Conservation (phyloP, 1,140 invertebrate genomes). For the Lordiphosa stackelbergi region DNA sequence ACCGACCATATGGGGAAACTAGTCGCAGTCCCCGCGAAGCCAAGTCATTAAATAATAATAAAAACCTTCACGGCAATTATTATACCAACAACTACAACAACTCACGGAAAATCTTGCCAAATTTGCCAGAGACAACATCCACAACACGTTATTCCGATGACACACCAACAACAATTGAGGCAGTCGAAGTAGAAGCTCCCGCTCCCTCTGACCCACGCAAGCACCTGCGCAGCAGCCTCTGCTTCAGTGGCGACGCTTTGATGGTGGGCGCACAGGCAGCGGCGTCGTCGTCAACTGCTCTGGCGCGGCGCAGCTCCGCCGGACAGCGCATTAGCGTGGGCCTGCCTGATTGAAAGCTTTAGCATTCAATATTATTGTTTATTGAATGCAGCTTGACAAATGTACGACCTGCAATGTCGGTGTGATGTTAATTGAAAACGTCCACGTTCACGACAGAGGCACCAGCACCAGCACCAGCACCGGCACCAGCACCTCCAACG, state of each 20-base stretch:
- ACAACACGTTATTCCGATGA: constrained; percentile 34
- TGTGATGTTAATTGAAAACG: constrained; percentile 23
- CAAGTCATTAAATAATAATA: constrained; percentile 71
- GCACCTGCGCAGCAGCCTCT: constrained; percentile 74
- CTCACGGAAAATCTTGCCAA: constrained; percentile 56
- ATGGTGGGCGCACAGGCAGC: constrained; percentile 54
- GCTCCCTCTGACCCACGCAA: constrained; percentile 54
- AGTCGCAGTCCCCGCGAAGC: constrained; percentile 33
- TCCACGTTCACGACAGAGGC: constrained; percentile 9
- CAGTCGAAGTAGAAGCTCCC: constrained; percentile 30
- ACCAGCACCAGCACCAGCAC: neutral
- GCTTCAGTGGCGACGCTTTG: constrained; percentile 68
- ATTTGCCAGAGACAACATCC: constrained; percentile 54
- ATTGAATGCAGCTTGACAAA: constrained; percentile 41
- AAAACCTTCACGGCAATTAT: constrained; percentile 47
- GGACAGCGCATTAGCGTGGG: constrained; percentile 69
- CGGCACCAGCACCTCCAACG: constrained; percentile 2
- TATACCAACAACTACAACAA: constrained; percentile 13
- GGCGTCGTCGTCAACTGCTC: constrained; percentile 70
- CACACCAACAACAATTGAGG: constrained; percentile 20
- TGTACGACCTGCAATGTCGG: constrained; percentile 8
- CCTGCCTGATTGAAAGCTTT: constrained; percentile 58
- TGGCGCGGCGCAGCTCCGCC: constrained; percentile 77
- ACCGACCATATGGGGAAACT: constrained; percentile 59
- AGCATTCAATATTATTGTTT: constrained; percentile 16